Base-by-base conservation (phyloP, 1,140 invertebrate species). In the Eumaeus atala region DNA sequence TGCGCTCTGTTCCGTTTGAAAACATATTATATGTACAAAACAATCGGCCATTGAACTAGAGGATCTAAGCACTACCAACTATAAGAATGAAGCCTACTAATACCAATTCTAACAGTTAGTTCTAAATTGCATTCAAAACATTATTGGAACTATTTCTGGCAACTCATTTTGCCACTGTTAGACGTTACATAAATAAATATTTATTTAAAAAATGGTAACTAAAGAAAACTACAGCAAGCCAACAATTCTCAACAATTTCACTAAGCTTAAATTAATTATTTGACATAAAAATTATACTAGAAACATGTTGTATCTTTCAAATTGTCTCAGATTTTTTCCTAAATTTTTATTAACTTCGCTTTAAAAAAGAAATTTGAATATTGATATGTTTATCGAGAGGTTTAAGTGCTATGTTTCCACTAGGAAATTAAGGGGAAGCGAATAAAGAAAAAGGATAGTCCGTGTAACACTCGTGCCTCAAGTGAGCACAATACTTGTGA, bases 21-120 rank as follows among this genome's bases (percentile, higher is more conserved):
- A 56, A 55, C 52, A 60, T 21, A 36, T 44, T 17, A 1, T 44
- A 69, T 66, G 55, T 64, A 57, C 51, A 66, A 49, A 34, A 33
- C 36, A 49, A 44, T 44, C 17, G 40, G 40, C 17, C 40, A 14
- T 44, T 16, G 12, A 44, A 44, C 40, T 44, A 44, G 12, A 44
- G 40, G 40, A 44, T 44, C 14, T 16, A 16, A 44, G 44, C 11
- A 62, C 60, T 68, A 73, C 61, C 52, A 63, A 65, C 62, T 70
- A 71, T 56, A 74, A 68, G 72, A 72, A 78, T 73, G 68, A 67
- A 72, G 65, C 58, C 62, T 66, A 71, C 51, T 54, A 68, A 69
- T 71, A 70, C 66, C 73, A 66, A 52, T 54, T 16, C 16, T 44
- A 44, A 44, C 21, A 44, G n/a, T n/a, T n/a, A n/a, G n/a, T n/a